Evolutionary conservation across 2,797 vertebrate species (phyloP).

Genomic region (Myotis findleyi): DNA sequence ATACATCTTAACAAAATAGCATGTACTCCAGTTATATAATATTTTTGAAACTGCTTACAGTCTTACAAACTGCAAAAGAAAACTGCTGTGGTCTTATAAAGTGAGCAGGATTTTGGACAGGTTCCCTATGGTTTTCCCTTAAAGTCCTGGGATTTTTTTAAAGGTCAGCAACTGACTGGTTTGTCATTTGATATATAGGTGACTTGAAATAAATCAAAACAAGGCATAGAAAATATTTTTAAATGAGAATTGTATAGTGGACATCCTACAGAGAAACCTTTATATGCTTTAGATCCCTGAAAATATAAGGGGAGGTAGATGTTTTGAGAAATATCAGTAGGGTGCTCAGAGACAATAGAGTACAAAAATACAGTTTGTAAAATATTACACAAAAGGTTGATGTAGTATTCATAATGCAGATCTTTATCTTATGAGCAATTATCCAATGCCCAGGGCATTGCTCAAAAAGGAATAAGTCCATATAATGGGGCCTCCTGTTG

Average conservation of each 20-base stretch:
- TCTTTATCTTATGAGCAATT: constrained; percentile 77
- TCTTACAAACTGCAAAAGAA: constrained; percentile 65
- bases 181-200: constrained; percentile 74
- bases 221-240: constrained; percentile 73
- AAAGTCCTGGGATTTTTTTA: constrained; percentile 75
- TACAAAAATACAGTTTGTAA: constrained; percentile 76
- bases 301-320: constrained; percentile 76
- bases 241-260: constrained; percentile 74
- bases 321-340: constrained; percentile 76
- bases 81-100: constrained; percentile 69
- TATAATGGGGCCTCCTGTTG: constrained; percentile 59
- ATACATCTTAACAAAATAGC: constrained; percentile 50
- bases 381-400: constrained; percentile 77
- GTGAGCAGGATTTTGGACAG: constrained; percentile 71
- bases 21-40: not conserved
- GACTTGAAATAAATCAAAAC: constrained; percentile 78
- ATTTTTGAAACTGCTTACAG: constrained; percentile 54
- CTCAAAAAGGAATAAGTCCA: constrained; percentile 39
- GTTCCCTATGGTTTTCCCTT: constrained; percentile 75
- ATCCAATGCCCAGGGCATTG: constrained; percentile 48
- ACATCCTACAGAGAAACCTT: constrained; percentile 74
- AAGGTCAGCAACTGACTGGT: constrained; percentile 80
- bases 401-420: constrained; percentile 74
- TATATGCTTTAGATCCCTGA: constrained; percentile 68
- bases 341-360: constrained; percentile 72